Evolutionary conservation across 1,140 invertebrate species (phyloP), one percentile per base, ranked within the genome.

Genomic region (Batillaria attramentaria): DNA sequence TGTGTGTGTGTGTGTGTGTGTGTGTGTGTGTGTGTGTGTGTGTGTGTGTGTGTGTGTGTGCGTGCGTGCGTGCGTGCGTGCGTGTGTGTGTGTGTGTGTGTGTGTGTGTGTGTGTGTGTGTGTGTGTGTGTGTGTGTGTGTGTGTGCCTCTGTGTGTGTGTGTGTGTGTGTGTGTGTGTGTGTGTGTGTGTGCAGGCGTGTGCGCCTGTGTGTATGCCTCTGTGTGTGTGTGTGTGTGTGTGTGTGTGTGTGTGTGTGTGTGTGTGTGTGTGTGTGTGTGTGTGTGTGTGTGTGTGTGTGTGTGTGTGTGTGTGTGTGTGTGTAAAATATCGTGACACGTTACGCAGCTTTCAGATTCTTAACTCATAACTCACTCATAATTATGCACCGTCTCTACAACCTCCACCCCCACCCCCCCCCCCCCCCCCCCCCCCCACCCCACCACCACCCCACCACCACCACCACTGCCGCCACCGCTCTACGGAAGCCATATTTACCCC

Each of bases 1-100:
- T 50, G 46, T 50, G 46, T 50, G 46, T 50, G 46, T 50, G 46
- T 50, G 46, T 50, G 46, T 50, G 46, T 50, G 46, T 50, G 46
- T 50, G 46, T 50, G 46, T 50, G 46, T 50, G 46, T 50, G 46
- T 50, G 46, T 50, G 46, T 50, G 24, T 50, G 46, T 50, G 46
- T 50, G 46, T 50, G 46, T 50, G 24, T 50, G 46, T 50, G 24
- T 50, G 46, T 50, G 24, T 50, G 46, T 50, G 46, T 50, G 46
- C 24, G 46, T 50, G 46, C 24, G 46, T 50, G 46, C 24, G 46
- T 50, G 46, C 24, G 46, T 50, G 46, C 24, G 46, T 50, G 46
- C 24, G 46, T 50, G 46, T 50, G 46, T 50, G 46, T 50, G 46
- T 50, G 46, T 50, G 46, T 50, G 46, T 50, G 46, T 50, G 46